A percentile compares a stretch with the other conserved stretches of the same genome.
Conservation (phyloP, 2,113 vertebrate genomes). For the Okapia johnstoni region DNA sequence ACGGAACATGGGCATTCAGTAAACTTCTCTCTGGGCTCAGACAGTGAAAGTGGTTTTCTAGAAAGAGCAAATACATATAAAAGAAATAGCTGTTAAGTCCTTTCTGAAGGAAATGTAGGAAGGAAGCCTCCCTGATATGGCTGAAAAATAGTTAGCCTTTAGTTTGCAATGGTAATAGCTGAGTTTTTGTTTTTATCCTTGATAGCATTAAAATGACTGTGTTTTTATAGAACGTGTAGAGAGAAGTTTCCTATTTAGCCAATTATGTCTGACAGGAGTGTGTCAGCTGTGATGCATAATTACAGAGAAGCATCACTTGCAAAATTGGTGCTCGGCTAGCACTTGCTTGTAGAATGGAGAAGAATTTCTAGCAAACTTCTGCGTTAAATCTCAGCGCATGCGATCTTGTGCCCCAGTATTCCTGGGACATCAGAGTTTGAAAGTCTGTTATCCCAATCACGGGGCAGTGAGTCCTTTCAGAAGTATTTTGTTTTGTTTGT, state of each 20-base stretch:
- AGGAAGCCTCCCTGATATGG: background rate
- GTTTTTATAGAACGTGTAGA: conserved; percentile 3
- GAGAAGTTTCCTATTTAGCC: conserved; percentile 34
- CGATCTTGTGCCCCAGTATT: background rate
- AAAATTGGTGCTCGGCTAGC: conserved; percentile 1
- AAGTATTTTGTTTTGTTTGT: conserved; percentile 8
- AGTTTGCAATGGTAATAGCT: background rate
- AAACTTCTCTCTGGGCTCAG: background rate
- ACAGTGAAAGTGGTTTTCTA: background rate
- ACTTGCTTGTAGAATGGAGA: background rate
- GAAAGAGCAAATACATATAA: background rate
- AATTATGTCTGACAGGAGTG: background rate
- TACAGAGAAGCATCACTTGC: background rate
- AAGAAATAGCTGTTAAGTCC: background rate
- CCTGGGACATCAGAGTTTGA: background rate
- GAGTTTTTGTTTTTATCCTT: conserved; percentile 21
- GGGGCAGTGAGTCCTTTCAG: background rate
- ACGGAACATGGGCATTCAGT: background rate
- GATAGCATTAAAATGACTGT: conserved; percentile 26
- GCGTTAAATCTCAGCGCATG: background rate
- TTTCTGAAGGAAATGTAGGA: conserved; percentile 8
- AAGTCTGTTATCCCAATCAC: background rate
- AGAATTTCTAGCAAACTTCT: background rate
- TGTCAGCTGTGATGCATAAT: background rate
- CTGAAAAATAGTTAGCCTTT: background rate